Evolutionary conservation across 2,113 vertebrate genomes (phyloP).

Genomic region (Cyprinodon tularosa): DNA sequence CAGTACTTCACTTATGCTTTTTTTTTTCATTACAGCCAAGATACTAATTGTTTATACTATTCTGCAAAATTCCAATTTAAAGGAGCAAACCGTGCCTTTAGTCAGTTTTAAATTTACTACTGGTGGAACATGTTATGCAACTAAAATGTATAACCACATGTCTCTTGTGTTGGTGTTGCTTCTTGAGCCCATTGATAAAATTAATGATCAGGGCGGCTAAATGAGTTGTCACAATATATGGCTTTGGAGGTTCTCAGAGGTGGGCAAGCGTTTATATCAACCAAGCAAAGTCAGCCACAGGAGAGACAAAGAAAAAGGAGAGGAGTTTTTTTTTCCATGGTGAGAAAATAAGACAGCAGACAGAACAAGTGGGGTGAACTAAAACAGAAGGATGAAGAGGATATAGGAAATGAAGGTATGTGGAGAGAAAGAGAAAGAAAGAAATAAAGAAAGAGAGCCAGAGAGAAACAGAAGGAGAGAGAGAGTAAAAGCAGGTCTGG

Average conservation of each 20-base stretch:
- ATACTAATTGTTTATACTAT: too few relatives aligned
- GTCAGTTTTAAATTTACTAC: slow-evolving; percentile 38
- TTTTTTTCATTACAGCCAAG: not conserved
- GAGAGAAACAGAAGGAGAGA: slow-evolving; percentile 39
- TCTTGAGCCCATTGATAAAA: slow-evolving; percentile 68
- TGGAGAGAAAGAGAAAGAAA: slow-evolving; percentile 1
- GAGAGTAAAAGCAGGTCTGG: slow-evolving; percentile 81
- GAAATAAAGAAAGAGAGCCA: slow-evolving; percentile 6
- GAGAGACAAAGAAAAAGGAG: slow-evolving; percentile 20
- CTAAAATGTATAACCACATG: slow-evolving; percentile 42
- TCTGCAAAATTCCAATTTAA: not conserved
- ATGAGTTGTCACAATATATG: slow-evolving; percentile 59
- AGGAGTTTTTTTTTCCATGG: slow-evolving; percentile 24
- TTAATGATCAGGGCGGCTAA: slow-evolving; percentile 68
- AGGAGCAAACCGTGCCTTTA: slow-evolving; percentile 3
- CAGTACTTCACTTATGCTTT: too few relatives aligned
- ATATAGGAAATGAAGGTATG: not conserved
- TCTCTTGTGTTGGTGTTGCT: slow-evolving; percentile 31
- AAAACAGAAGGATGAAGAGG: slow-evolving; percentile 42
- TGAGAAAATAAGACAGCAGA: slow-evolving; percentile 28
- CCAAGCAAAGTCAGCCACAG: slow-evolving; percentile 43
- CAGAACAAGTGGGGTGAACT: slow-evolving; percentile 23
- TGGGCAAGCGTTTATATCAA: slow-evolving; percentile 38
- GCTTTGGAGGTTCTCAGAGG: slow-evolving; percentile 55
- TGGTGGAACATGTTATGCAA: slow-evolving; percentile 23